Percentiles rank a stretch among this genome's conserved stretches.
Conservation (phyloP, 1,140 invertebrate species). For the Atta colombica region DNA sequence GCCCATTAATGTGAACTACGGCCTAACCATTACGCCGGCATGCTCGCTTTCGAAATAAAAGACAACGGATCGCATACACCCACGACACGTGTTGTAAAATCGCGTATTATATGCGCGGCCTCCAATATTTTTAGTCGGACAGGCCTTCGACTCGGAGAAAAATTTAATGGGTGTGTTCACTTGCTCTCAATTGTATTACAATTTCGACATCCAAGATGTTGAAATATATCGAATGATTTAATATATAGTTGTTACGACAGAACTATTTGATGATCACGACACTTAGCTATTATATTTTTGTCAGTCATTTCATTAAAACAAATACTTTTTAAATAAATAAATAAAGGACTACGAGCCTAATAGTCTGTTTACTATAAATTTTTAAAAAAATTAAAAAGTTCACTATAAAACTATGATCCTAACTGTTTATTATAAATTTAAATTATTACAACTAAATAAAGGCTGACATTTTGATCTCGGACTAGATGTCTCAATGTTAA, state of each 20-base stretch:
- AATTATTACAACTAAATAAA: too few relatives aligned
- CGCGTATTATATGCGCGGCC: constrained; percentile 7
- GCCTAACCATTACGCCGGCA: constrained; percentile 12
- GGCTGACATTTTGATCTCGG: too few relatives aligned
- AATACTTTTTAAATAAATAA: neutral
- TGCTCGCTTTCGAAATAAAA: constrained; percentile 65
- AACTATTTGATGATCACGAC: neutral
- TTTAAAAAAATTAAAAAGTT: too few relatives aligned
- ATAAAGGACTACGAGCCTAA: too few relatives aligned
- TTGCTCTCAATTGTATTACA: constrained; percentile 29
- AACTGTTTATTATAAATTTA: too few relatives aligned
- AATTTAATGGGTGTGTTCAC: constrained; percentile 39
- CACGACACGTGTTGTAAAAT: constrained; percentile 36
- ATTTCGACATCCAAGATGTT: constrained; percentile 39
- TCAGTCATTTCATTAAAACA: neutral
- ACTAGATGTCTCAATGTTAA: too few relatives aligned
- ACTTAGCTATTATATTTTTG: neutral
- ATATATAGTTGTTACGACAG: neutral
- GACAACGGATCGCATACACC: constrained; percentile 51
- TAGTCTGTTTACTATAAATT: too few relatives aligned
- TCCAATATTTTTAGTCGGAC: neutral
- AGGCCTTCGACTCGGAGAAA: constrained; percentile 24
- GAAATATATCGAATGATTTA: constrained; percentile 10
- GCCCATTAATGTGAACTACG: constrained; percentile 66
- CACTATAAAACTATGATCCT: too few relatives aligned